Percentiles rank a stretch among this genome's conserved stretches.
Conservation (phyloP, 2,113 vertebrate species). For the Leuciscus idus region DNA sequence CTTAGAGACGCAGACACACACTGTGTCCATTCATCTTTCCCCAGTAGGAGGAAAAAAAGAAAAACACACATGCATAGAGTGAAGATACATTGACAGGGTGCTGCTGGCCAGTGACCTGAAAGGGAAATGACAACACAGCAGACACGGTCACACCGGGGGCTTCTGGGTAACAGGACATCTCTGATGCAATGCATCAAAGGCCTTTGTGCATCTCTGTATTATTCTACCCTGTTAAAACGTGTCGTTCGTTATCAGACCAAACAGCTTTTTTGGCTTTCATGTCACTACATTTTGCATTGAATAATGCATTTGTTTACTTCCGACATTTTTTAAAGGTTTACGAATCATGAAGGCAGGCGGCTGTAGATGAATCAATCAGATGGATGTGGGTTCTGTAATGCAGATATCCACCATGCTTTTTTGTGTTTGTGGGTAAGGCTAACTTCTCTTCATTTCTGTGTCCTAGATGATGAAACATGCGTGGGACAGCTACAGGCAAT, state of each 20-base stretch:
- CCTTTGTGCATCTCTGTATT: background rate
- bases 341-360: background rate
- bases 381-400: background rate
- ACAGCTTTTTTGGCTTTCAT: constrained; percentile 24
- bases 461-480: constrained; percentile 98
- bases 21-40: constrained; percentile 42
- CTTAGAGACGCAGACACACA: constrained; percentile 40
- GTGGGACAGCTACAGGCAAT: constrained; percentile 95
- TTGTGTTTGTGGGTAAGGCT: constrained; percentile 33
- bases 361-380: background rate
- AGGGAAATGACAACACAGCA: constrained; percentile 22
- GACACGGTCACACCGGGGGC: constrained; percentile 35
- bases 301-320: background rate
- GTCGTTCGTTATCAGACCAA: background rate
- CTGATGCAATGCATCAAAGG: constrained; percentile 39
- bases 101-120: constrained; percentile 41
- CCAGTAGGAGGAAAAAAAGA: background rate
- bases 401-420: background rate
- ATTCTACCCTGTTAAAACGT: constrained; percentile 19
- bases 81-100: constrained; percentile 25
- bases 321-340: background rate
- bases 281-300: constrained; percentile 1
- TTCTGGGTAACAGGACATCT: constrained; percentile 25
- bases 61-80: constrained; percentile 35
- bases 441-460: constrained; percentile 32